Base-by-base conservation (phyloP, 2,797 vertebrate species). In the Moxostoma hubbsi region DNA sequence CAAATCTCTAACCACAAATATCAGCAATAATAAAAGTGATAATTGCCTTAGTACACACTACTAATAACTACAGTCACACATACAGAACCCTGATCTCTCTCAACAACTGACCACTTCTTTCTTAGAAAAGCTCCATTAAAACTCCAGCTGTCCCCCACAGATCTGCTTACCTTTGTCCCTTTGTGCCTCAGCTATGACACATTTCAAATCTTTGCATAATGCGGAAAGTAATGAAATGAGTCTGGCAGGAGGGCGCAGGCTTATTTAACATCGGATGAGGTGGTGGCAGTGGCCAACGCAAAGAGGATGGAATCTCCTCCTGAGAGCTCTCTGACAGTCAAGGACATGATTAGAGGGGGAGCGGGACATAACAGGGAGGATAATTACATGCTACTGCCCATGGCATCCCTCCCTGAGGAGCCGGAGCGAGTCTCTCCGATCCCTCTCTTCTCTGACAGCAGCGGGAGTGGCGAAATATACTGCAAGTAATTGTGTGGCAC, bases 381-480 rank as follows among this genome's bases (percentile, higher is more conserved):
- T 88, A 87, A 92, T 91, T 89, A 90, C 82, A 51, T 70, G 18
- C 73, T 16, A 77, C 24, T 24, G 86, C 88, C 86, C 78, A 71
- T 53, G 78, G 88, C 69, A 82, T 88, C 49, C 69, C 64, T 83
- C 70, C 87, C 80, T 46, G 57, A 18, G 82, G 74, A 84, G 71
- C 76, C 74, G 75, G 45, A 53, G 46, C 10, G 18, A 18, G 51
- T 55, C 43, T 64, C 50, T 36, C 15, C 53, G 18, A 62, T 77
- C 64, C 47, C 18, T 45, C 24, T 69, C 7, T 45, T 65, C 61
- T 79, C 59, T 57, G 50, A 79, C 55, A 61, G 54, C 74, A 62
- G 11, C 9, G 55, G 16, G n/a, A 55, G 18, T 51, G 0, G 55
- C 15, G 16, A 71, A 71, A 71, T 68, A 49, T n/a, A 24, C 57